phyloP scores from a whole-genome alignment of 2,888 invertebrate genomes.

The Isoperla grammatica region DNA sequence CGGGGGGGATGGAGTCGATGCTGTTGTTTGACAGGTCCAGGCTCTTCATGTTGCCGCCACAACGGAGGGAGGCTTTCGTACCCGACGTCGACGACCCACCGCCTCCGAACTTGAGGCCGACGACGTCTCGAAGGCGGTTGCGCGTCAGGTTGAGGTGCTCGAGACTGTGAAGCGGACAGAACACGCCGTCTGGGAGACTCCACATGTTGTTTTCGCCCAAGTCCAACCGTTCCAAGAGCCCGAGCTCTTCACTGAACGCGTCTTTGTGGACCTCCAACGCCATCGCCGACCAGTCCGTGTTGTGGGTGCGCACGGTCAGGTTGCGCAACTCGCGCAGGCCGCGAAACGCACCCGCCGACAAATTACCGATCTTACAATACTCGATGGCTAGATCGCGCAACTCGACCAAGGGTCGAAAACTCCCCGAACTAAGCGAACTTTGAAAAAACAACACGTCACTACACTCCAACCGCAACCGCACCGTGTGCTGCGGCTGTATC shows the following conservation, averaged over 20 bases:
- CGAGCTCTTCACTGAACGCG: slow-evolving; percentile 68
- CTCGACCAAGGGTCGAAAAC: slow-evolving; percentile 69
- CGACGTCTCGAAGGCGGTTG: slow-evolving; percentile 69
- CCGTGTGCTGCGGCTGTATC: slow-evolving; percentile 75
- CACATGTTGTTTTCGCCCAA: slow-evolving; percentile 77
- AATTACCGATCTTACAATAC: slow-evolving; percentile 75
- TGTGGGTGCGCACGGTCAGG: slow-evolving; percentile 75
- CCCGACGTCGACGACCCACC: slow-evolving; percentile 39
- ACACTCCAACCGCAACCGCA: slow-evolving; percentile 68
- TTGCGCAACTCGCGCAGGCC: slow-evolving; percentile 72
- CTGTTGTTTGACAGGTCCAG: slow-evolving; percentile 74
- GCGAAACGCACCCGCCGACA: slow-evolving; percentile 75
- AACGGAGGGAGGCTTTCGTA: slow-evolving; percentile 56
- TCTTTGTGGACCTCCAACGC: slow-evolving; percentile 68
- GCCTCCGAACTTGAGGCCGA: slow-evolving; percentile 62
- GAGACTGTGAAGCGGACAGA: slow-evolving; percentile 68
- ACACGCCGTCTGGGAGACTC: slow-evolving; percentile 67
- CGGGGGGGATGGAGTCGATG: slow-evolving; percentile 66
- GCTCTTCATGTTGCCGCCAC: slow-evolving; percentile 62
- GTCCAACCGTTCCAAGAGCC: slow-evolving; percentile 66
- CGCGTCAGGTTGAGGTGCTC: slow-evolving; percentile 73
- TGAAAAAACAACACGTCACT: slow-evolving; percentile 75
- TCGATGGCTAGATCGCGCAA: slow-evolving; percentile 72
- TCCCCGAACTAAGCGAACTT: slow-evolving; percentile 69
- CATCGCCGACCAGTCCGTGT: slow-evolving; percentile 79